Conservation (phyloP, 2,888 invertebrate species). For the Scaptomyza reducta region DNA sequence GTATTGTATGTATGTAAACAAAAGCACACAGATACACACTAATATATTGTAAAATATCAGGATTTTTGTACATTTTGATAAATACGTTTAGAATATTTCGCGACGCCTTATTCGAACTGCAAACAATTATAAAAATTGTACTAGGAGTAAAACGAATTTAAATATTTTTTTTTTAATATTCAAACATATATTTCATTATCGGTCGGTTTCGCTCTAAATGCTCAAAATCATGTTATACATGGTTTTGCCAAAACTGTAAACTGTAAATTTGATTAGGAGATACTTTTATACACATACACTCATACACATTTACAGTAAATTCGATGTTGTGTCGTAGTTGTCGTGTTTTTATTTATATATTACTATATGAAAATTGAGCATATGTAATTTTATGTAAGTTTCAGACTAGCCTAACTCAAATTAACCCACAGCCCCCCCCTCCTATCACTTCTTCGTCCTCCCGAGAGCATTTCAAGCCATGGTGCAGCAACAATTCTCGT, state of each 20-base stretch:
- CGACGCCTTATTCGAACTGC: constrained; percentile 65
- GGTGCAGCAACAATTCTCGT: constrained; percentile 43
- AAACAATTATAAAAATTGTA: constrained; percentile 24
- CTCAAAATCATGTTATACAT: constrained; percentile 29
- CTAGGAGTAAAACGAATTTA: constrained; percentile 61
- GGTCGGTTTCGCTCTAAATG: constrained; percentile 48
- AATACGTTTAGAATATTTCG: constrained; percentile 64
- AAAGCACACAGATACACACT: constrained; percentile 2
- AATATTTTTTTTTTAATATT: constrained; percentile 23
- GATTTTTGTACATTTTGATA: constrained; percentile 72
- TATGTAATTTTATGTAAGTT: constrained; percentile 62
- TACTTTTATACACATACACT: constrained; percentile 37
- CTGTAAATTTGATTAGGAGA: constrained; percentile 21
- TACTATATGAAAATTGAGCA: constrained; percentile 26
- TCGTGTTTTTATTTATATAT: constrained; percentile 59
- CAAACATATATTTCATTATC: constrained; percentile 1
- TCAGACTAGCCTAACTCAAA: constrained; percentile 20
- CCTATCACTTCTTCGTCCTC: not conserved
- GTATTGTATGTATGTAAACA: constrained; percentile 42
- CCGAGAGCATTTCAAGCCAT: constrained; percentile 65
- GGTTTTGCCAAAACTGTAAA: constrained; percentile 23
- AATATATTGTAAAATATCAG: constrained; percentile 60
- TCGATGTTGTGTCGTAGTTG: constrained; percentile 37
- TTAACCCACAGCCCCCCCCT: not conserved
- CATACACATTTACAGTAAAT: constrained; percentile 6